These are phyloP conservation scores for Himalopsyche kuldschensis DNA, from an alignment of 2,888 invertebrate genomes.

Conservation along the genomic window DNA sequence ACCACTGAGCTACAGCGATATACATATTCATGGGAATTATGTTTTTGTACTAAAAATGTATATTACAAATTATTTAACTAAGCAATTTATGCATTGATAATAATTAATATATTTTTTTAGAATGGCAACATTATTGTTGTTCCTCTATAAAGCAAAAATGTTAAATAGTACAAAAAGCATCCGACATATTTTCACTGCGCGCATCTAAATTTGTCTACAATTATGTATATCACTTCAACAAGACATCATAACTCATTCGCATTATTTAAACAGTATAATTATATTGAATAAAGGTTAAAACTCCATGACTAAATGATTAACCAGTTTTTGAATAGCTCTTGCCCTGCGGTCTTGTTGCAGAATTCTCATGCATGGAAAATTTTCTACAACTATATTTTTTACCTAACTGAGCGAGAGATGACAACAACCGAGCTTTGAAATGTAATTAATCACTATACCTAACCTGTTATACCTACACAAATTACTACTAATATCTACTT, in stretches of 20 bases:
- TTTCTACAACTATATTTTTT: not conserved
- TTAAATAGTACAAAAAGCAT: too few species aligned
- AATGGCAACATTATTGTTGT: too few species aligned
- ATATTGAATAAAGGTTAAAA: not conserved
- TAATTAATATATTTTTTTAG: too few species aligned
- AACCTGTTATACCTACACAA: not conserved
- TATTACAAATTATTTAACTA: too few species aligned
- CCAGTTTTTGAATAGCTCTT: not conserved
- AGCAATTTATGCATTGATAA: too few species aligned
- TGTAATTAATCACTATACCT: not conserved
- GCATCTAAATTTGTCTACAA: not conserved
- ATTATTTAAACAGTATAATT: not conserved
- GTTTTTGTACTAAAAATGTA: too few species aligned
- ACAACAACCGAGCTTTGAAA: not conserved
- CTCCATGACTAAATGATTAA: not conserved
- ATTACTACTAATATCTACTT: not conserved
- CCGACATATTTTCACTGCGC: not conserved
- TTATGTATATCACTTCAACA: not conserved
- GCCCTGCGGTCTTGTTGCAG: not conserved
- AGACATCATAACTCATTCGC: not conserved
- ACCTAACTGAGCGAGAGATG: not conserved
- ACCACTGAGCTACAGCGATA: too few species aligned
- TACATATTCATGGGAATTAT: too few species aligned
- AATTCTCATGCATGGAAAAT: not conserved
- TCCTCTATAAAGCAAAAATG: too few species aligned